Evolutionary conservation across 2,797 vertebrate genomes (phyloP), one percentile per base, ranked within the genome.

Genomic region (Numenius phaeopus): DNA sequence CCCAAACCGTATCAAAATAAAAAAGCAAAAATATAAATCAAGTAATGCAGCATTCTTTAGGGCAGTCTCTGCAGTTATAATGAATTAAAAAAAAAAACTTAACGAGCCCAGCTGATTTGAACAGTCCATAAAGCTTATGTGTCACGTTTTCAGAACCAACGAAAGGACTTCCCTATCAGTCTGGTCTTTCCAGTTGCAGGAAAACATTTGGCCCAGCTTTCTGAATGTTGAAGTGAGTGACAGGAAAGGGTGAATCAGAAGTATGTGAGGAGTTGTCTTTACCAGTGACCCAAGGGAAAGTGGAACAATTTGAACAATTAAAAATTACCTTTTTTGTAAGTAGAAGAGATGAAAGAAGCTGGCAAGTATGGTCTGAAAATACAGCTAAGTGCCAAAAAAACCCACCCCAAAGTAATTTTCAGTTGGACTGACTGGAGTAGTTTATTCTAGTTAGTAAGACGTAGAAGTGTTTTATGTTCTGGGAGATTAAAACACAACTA

Each of bases 41-140:
- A 93, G 93, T 83, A 97, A 93, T 91, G 97, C 95, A 98, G 97
- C 97, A 97, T 97, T 95, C 59, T 92, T 93, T 96, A 97, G 96
- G 97, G 97, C 97, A 95, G 87, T 59, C 84, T 98, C 92, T 88
- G 91, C 84, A 96, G 77, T 95, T 88, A 92, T 5, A 91, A 95
- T 70, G 47, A 94, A 93, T 79, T 89, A 84, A 52, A 97, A 97
- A 69, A 37, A 79, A 91, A 77, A 72, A 34, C 44, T 84, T 94
- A 87, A 88, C 73, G 75, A 97, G 71, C 95, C 89, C 80, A 97
- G 89, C 92, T 80, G 84, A 95, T 54, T 55, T 59, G 54, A 86
- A 78, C 27, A 85, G 83, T 89, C 88, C 57, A 24, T 21, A 66
- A 96, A 93, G 93, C 55, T 89, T 86, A 24, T 81, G 77, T 64